These are phyloP conservation scores for Campopleginae sp. DNA, from an alignment of 2,888 invertebrate genomes.

Conservation along the genomic window DNA sequence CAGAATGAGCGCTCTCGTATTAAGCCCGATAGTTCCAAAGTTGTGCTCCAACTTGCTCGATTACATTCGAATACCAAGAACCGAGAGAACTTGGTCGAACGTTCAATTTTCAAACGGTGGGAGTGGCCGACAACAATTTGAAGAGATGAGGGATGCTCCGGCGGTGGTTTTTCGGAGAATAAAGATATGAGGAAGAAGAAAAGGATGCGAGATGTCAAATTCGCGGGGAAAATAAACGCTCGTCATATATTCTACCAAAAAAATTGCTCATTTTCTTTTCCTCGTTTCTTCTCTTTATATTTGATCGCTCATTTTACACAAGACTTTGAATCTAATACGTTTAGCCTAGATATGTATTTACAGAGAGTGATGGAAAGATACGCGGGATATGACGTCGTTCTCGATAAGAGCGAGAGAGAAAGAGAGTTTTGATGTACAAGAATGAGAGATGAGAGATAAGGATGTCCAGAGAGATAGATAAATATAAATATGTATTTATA, in stretches of 20 bases:
- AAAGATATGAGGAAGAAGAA: constrained; percentile 48
- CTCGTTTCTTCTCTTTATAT: not conserved
- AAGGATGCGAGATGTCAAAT: not conserved
- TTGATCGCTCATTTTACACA: constrained; percentile 58
- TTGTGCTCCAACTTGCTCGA: constrained; percentile 89
- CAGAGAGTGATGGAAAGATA: constrained; percentile 65
- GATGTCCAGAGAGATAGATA: constrained; percentile 4
- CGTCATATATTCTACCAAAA: constrained; percentile 55
- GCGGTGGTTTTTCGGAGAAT: constrained; percentile 50
- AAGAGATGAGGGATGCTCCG: not conserved
- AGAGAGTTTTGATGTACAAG: constrained; percentile 29
- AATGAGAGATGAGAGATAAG: constrained; percentile 16
- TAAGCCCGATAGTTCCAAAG: constrained; percentile 94
- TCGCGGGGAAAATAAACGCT: not conserved
- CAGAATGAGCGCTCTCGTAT: constrained; percentile 91
- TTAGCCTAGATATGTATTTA: constrained; percentile 64
- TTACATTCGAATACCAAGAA: constrained; percentile 86
- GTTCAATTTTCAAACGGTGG: constrained; percentile 76
- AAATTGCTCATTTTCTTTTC: constrained; percentile 40
- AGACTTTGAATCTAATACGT: constrained; percentile 58
- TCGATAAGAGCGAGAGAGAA: constrained; percentile 50
- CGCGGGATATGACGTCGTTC: constrained; percentile 60
- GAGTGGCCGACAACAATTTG: constrained; percentile 16
- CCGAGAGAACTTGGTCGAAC: constrained; percentile 85
- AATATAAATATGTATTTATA: too few relatives aligned